Percentiles rank a stretch among this genome's conserved stretches.
These are phyloP conservation scores for Malurus melanocephalus DNA, from an alignment of 2,113 vertebrate genomes.

Conservation along the genomic window DNA sequence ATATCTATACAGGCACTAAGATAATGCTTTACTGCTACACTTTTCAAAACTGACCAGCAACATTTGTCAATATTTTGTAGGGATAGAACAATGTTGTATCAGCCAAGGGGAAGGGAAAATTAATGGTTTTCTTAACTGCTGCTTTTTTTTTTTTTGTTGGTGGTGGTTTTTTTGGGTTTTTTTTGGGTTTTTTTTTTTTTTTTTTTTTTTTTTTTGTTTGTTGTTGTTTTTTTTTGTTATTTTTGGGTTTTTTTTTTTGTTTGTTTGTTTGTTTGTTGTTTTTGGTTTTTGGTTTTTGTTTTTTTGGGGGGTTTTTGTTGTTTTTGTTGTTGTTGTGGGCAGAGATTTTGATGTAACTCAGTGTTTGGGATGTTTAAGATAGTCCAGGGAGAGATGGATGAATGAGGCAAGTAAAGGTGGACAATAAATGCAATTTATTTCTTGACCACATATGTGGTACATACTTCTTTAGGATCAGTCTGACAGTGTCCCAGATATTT, in stretches of 20 bases:
- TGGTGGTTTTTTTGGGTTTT: neutral
- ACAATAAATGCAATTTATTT: constrained; percentile 17
- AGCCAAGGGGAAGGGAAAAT: neutral
- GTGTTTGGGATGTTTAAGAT: neutral
- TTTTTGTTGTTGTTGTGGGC: neutral
- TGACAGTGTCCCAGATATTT: neutral
- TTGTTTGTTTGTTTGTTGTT: neutral
- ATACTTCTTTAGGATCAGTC: neutral
- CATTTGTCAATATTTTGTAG: neutral
- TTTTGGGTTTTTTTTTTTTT: no score
- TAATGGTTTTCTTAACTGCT: neutral
- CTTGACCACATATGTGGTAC: neutral
- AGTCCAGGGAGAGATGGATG: constrained; percentile 6
- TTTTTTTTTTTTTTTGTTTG: neutral
- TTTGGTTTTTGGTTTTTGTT: neutral
- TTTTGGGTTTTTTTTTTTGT: no score
- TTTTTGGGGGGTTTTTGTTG: neutral
- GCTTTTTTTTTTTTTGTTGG: neutral
- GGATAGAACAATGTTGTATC: neutral
- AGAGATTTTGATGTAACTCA: neutral
- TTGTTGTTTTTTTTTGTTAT: no score
- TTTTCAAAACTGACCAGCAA: neutral
- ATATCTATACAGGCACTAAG: neutral
- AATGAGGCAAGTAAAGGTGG: neutral
- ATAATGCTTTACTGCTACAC: neutral